Base-by-base conservation (phyloP, 1,140 invertebrate species). In the Linepithema humile region DNA sequence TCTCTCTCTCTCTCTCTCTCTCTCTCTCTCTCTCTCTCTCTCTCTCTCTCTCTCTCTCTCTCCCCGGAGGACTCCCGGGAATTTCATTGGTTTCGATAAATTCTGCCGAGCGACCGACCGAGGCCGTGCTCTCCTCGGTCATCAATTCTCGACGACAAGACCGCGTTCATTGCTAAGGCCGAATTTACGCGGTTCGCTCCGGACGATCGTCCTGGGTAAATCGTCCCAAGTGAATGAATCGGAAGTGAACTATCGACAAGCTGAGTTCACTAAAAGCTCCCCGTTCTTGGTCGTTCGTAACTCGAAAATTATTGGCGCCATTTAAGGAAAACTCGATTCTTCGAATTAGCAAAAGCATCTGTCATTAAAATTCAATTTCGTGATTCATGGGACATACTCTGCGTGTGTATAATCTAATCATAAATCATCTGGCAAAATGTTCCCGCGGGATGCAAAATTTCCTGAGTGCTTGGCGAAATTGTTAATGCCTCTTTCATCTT, bases 1-100 rank as follows among this genome's bases (percentile, higher is more conserved):
- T n/a, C n/a, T n/a, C n/a, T n/a, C n/a, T n/a, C n/a, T n/a, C n/a
- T n/a, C n/a, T n/a, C n/a, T n/a, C n/a, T n/a, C n/a, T n/a, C n/a
- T n/a, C n/a, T n/a, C n/a, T n/a, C n/a, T n/a, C n/a, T n/a, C n/a
- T n/a, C n/a, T n/a, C n/a, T n/a, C n/a, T n/a, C n/a, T n/a, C n/a
- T n/a, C n/a, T n/a, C n/a, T n/a, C n/a, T n/a, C n/a, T n/a, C n/a
- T n/a, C n/a, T n/a, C n/a, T n/a, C n/a, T n/a, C n/a, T n/a, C n/a
- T n/a, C n/a, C 43, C 38, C 77, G 29, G 45, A 48, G 73, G 45
- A 89, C 73, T 64, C 73, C n/a, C 57, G 83, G 64, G 80, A 89
- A 89, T 89, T 89, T 89, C 88, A 89, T 89, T 89, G 88, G 87
- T 86, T 84, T 86, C 87, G 80, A 89, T 88, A 85, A 89, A 80